phyloP scores from a whole-genome alignment of 2,888 invertebrate genomes.

The Drosophila buzzatii region DNA sequence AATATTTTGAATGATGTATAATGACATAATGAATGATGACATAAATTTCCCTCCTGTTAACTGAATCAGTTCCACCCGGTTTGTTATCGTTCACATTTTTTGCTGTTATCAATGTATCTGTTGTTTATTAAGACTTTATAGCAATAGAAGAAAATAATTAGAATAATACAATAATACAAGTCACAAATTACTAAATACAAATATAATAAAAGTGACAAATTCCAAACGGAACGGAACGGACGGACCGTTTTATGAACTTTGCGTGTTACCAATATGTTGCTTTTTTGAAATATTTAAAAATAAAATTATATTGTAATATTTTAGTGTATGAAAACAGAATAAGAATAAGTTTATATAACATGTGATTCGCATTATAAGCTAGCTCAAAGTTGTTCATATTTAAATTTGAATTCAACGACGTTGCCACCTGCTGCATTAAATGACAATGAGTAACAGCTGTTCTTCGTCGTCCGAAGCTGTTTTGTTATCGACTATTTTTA shows the following conservation, averaged over 20 bases:
- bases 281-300: too few relatives aligned
- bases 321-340: too few relatives aligned
- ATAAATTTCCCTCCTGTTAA: background rate
- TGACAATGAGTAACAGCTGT: constrained; percentile 4
- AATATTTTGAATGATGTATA: background rate
- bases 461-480: constrained; percentile 23
- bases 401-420: constrained; percentile 15
- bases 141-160: too few relatives aligned
- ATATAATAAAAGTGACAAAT: too few relatives aligned
- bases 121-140: background rate
- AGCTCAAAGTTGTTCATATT: background rate
- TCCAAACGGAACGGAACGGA: too few relatives aligned
- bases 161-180: too few relatives aligned
- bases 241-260: too few relatives aligned
- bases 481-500: constrained; percentile 25
- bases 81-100: background rate
- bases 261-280: too few relatives aligned
- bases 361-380: background rate
- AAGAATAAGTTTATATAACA: too few relatives aligned
- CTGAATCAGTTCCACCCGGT: background rate
- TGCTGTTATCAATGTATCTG: background rate
- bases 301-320: too few relatives aligned
- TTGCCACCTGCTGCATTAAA: constrained; percentile 18
- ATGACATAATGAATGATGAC: background rate
- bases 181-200: too few relatives aligned